Percentiles rank a stretch among this genome's conserved stretches.
Conservation (phyloP, 2,888 invertebrate species). For the Poecilus cupreus region DNA sequence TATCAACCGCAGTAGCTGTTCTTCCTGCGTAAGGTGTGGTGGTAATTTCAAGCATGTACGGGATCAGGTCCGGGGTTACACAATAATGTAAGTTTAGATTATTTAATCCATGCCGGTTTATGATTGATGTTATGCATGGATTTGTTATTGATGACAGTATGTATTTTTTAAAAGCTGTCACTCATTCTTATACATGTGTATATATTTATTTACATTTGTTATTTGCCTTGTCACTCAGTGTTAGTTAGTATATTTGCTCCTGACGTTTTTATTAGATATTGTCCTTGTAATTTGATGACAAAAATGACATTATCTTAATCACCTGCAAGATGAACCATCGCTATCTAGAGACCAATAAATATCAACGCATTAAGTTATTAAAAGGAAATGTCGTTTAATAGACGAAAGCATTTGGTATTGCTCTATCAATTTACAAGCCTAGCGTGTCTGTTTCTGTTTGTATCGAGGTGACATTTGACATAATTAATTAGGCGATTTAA, state of each 20-base stretch:
- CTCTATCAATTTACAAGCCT: slow-evolving; percentile 11
- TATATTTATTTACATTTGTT: slow-evolving; percentile 21
- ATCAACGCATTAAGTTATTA: not conserved
- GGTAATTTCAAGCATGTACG: slow-evolving; percentile 23
- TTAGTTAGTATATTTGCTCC: not conserved
- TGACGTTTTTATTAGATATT: slow-evolving; percentile 1
- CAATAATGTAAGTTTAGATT: slow-evolving; percentile 50
- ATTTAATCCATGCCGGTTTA: not conserved
- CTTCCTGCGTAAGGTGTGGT: slow-evolving; percentile 23
- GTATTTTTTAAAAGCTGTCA: not conserved
- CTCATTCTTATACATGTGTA: slow-evolving; percentile 2
- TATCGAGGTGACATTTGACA: slow-evolving; percentile 49
- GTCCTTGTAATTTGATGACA: not conserved
- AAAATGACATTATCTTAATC: slow-evolving; percentile 8
- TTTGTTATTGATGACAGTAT: not conserved
- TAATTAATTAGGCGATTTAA: slow-evolving; percentile 49
- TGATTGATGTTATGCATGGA: slow-evolving; percentile 13
- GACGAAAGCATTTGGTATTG: slow-evolving; percentile 6
- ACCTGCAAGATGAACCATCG: not conserved
- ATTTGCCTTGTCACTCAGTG: slow-evolving; percentile 12
- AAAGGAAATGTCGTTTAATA: slow-evolving; percentile 15
- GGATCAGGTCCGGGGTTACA: slow-evolving; percentile 12
- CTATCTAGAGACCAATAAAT: slow-evolving; percentile 12
- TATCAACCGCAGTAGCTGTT: not conserved
- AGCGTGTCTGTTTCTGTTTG: slow-evolving; percentile 18